Conservation (phyloP, 1,140 invertebrate genomes). For the Scaptomyza montana region DNA sequence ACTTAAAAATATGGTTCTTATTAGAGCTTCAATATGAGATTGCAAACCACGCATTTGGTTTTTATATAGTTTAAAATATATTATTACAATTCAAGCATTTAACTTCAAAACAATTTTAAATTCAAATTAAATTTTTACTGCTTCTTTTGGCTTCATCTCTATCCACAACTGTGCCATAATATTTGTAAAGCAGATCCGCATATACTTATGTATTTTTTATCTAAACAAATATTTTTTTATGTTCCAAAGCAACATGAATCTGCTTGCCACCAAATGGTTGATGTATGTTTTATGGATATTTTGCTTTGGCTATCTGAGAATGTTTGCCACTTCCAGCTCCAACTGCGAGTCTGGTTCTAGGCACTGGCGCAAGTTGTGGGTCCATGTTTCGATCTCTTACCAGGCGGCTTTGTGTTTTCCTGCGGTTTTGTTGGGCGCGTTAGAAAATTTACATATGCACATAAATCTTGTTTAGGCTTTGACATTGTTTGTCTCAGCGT, state of each 20-base stretch:
- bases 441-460: slow-evolving; percentile 78
- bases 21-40: too few relatives aligned
- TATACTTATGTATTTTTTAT: slow-evolving; percentile 48
- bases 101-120: slow-evolving; percentile 15
- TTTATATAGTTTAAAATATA: neutral
- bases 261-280: slow-evolving; percentile 18
- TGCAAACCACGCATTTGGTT: too few relatives aligned
- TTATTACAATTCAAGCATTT: neutral
- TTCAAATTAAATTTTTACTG: slow-evolving; percentile 21
- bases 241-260: slow-evolving; percentile 2
- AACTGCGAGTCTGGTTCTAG: neutral
- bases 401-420: slow-evolving; percentile 15
- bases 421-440: slow-evolving; percentile 61
- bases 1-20: too few relatives aligned
- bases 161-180: slow-evolving; percentile 44
- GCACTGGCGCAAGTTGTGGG: neutral
- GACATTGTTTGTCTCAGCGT: slow-evolving; percentile 57
- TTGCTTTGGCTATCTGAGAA: slow-evolving; percentile 51
- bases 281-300: slow-evolving; percentile 74
- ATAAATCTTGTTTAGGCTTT: slow-evolving; percentile 77
- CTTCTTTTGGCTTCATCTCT: slow-evolving; percentile 2
- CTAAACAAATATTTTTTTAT: slow-evolving; percentile 36
- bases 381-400: neutral
- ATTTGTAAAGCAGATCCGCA: slow-evolving; percentile 43
- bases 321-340: slow-evolving; percentile 59